Base-by-base conservation (phyloP, 2,113 vertebrate species). In the Buteo buteo region DNA sequence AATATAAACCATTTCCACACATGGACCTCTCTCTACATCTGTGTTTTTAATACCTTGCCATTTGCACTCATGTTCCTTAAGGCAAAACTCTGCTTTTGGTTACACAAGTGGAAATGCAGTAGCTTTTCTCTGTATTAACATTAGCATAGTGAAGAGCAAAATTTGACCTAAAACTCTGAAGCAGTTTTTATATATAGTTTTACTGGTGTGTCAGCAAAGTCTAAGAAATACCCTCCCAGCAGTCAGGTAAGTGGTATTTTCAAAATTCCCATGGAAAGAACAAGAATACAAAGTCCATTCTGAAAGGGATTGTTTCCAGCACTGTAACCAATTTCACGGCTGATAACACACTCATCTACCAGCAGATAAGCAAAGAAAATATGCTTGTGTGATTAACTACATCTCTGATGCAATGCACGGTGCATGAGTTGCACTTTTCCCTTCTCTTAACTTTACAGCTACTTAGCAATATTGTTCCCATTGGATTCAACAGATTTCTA, bases 11-110 rank as follows among this genome's bases (percentile, higher is more conserved):
- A 69, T 83, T 84, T 92, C 86, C 83, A 76, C 94, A 88, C 69
- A 86, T 69, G 88, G 76, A 79, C 47, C 24, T 88, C 55, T 86
- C 36, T 67, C 31, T 83, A 12, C 69, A 91, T 93, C 80, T 90
- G 86, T 93, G 88, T 92, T 96, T 95, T 92, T 92, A 96, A 94
- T 94, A 95, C 83, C 86, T 94, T 94, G 40, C 49, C 61, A 72
- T 94, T 97, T 94, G 52, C 82, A 82, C 92, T 95, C 31, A 18
- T 73, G 69, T 86, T 93, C 69, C 96, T 93, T 86, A 93, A 72
- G 77, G 69, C 86, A 88, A 92, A 92, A 40, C 32, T 93, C 93
- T 90, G 77, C 1, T 96, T 92, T 92, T 87, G 25, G 77, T 95
- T 94, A 95, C 28, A n/a, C 61, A 88, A 91, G 57, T 47, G 72